Evolutionary conservation across 1,140 invertebrate species (phyloP).

Genomic region (Ceratoteleas bidentatus): DNA sequence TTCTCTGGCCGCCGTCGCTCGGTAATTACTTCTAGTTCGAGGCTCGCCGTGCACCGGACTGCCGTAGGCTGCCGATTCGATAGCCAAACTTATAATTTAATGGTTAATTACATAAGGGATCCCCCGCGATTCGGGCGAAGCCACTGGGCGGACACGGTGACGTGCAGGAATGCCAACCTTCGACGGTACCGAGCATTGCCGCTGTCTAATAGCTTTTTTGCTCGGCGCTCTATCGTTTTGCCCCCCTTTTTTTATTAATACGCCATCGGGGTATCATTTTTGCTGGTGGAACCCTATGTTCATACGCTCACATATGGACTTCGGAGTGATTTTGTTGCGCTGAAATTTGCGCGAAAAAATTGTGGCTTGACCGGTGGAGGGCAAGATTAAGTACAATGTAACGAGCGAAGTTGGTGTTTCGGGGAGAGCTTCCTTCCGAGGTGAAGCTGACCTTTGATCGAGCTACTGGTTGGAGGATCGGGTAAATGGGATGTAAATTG

Average conservation of each 20-base stretch:
- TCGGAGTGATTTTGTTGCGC: too few species aligned
- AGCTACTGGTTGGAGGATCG: too few species aligned
- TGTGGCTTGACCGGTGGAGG: too few species aligned
- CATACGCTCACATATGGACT: background rate
- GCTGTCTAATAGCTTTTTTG: slow-evolving; percentile 42
- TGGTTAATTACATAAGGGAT: slow-evolving; percentile 82
- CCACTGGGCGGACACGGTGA: slow-evolving; percentile 81
- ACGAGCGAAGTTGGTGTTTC: too few species aligned
- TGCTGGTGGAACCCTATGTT: slow-evolving; percentile 7
- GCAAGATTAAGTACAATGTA: too few species aligned
- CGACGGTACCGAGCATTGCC: slow-evolving; percentile 44
- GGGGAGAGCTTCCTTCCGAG: too few species aligned
- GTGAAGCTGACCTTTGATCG: too few species aligned
- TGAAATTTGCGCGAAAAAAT: too few species aligned
- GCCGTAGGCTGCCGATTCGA: slow-evolving; percentile 74
- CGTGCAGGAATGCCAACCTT: slow-evolving; percentile 79
- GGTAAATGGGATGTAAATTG: too few species aligned
- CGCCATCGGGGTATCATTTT: slow-evolving; percentile 17
- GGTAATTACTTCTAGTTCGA: slow-evolving; percentile 80
- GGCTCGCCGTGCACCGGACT: slow-evolving; percentile 59
- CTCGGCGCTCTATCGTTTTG: slow-evolving; percentile 10
- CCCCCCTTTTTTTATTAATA: slow-evolving; percentile 36
- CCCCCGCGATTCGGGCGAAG: slow-evolving; percentile 77
- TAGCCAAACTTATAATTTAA: slow-evolving; percentile 82
- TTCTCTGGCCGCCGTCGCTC: slow-evolving; percentile 44